phyloP scores from a whole-genome alignment of 2,888 invertebrate genomes.

The Drosophila affinis region DNA sequence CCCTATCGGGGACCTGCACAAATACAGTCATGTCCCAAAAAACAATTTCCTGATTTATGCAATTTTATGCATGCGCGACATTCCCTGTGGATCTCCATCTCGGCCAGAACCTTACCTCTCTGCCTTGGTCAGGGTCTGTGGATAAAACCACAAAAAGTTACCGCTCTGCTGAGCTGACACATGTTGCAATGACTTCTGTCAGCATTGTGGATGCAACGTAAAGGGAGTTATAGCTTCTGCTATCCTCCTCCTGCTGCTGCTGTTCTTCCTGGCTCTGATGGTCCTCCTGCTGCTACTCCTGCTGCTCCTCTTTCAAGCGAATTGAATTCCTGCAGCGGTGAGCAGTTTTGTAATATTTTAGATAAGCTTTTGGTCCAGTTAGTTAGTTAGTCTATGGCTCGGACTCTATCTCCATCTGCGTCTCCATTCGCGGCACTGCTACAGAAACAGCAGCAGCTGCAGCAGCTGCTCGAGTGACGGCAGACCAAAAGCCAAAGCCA shows the following conservation, averaged over 20 bases:
- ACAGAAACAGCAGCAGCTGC: background rate
- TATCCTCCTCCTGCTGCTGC: background rate
- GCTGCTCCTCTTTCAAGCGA: background rate
- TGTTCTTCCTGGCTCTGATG: background rate
- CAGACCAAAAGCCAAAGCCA: constrained; percentile 44
- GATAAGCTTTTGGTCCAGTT: constrained; percentile 17
- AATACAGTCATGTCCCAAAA: constrained; percentile 4
- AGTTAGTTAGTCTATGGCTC: constrained; percentile 12
- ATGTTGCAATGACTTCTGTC: constrained; percentile 61
- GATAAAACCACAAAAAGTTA: constrained; percentile 47
- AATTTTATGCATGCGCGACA: constrained; percentile 61
- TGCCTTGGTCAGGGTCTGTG: background rate
- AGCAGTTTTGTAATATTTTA: constrained; percentile 16
- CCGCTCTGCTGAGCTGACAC: constrained; percentile 56
- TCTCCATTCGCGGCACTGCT: background rate
- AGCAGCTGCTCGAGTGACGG: constrained; percentile 1
- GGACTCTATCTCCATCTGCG: constrained; percentile 1
- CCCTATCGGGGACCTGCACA: background rate
- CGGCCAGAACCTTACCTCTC: background rate
- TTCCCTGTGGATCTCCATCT: background rate
- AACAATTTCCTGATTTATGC: constrained; percentile 68
- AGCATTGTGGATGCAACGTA: constrained; percentile 6
- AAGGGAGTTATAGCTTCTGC: background rate
- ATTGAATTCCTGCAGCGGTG: constrained; percentile 9
- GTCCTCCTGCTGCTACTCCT: background rate